Evolutionary conservation across 2,797 vertebrate genomes (phyloP).

Genomic region (Acanthis flammea): DNA sequence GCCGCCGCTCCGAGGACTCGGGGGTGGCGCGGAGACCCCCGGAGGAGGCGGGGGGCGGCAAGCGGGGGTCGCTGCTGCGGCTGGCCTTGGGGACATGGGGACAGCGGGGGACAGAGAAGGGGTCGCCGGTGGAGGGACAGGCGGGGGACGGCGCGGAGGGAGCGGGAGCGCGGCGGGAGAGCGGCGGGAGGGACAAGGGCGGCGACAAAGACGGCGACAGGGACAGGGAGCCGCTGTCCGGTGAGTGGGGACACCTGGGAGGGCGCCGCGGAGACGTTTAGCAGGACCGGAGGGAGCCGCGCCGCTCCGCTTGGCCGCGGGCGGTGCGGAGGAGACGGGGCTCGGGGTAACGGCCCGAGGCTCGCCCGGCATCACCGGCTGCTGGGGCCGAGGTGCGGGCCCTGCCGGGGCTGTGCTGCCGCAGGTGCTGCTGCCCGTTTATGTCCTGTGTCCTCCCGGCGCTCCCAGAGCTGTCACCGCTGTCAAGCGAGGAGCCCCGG

Average conservation of each 20-base stretch:
- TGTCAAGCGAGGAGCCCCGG: background rate
- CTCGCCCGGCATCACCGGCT: background rate
- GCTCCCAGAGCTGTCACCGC: background rate
- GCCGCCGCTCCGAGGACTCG: too few species aligned
- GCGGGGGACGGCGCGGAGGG: too few species aligned
- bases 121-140: too few species aligned
- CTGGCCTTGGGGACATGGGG: too few species aligned
- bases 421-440: fast-evolving
- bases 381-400: background rate
- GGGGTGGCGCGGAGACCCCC: too few species aligned
- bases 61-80: too few species aligned
- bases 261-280: background rate
- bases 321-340: background rate
- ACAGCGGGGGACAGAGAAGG: too few species aligned
- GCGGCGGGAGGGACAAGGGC: too few species aligned
- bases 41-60: too few species aligned
- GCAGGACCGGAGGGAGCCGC: background rate
- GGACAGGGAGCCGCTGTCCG: background rate
- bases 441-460: background rate
- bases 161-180: too few species aligned
- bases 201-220: too few species aligned
- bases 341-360: background rate
- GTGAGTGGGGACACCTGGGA: slow-evolving; percentile 15
- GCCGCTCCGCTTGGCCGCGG: background rate
- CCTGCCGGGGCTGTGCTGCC: fast-evolving